Evolutionary conservation across 1,140 invertebrate species (phyloP).

Genomic region (Microplitis demolitor): DNA sequence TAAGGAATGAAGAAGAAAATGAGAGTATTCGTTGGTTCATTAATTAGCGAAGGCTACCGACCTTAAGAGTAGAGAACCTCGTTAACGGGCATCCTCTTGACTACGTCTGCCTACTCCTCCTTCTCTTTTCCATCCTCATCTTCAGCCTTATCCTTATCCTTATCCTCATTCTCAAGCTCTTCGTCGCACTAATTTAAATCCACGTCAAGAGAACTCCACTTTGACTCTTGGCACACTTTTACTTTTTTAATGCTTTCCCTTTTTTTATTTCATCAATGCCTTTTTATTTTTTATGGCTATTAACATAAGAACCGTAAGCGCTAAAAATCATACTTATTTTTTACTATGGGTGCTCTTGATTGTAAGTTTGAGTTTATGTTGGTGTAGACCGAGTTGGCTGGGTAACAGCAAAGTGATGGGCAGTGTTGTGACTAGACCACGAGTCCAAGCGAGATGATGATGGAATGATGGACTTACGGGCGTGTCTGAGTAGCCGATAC

Average conservation of each 20-base stretch:
- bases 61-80: slow-evolving; percentile 6
- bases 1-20: slow-evolving; percentile 22
- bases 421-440: neutral
- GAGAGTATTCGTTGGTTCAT: slow-evolving; percentile 26
- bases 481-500: slow-evolving; percentile 36
- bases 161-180: neutral
- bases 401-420: neutral
- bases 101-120: neutral
- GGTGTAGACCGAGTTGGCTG: neutral
- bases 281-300: too few relatives aligned
- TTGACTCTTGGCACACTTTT: slow-evolving; percentile 13
- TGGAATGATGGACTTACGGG: slow-evolving; percentile 35
- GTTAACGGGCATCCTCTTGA: slow-evolving; percentile 16
- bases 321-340: too few relatives aligned
- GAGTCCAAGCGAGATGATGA: slow-evolving; percentile 16
- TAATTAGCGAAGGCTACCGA: slow-evolving; percentile 24
- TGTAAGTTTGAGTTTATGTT: too few relatives aligned
- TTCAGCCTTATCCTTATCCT: neutral
- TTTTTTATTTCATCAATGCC: neutral
- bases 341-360: too few relatives aligned
- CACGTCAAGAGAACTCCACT: neutral
- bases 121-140: neutral
- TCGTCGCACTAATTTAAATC: neutral
- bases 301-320: too few relatives aligned
- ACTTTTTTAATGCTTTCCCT: too few relatives aligned